Evolutionary conservation across 2,888 invertebrate genomes (phyloP).

Genomic region (Glaucopsyche alexis): DNA sequence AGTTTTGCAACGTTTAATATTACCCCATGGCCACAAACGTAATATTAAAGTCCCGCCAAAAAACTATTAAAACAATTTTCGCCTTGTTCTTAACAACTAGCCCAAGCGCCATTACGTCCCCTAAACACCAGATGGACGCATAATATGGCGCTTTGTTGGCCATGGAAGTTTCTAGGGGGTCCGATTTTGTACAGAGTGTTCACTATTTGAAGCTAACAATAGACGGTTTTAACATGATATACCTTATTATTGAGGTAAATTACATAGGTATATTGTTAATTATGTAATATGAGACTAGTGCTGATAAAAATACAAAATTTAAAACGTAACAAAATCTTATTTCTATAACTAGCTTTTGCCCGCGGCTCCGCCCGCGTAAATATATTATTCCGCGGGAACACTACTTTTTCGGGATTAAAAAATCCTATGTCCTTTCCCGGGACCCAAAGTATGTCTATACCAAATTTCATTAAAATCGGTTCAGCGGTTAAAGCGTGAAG

Average conservation of each 20-base stretch:
- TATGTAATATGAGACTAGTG: too few relatives aligned
- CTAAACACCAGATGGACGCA: slow-evolving; percentile 55
- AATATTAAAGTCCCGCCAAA: background rate
- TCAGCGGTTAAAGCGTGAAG: too few relatives aligned
- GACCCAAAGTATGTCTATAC: too few relatives aligned
- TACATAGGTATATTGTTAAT: background rate
- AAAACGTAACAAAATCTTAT: background rate
- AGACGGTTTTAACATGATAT: background rate
- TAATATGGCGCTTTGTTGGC: slow-evolving; percentile 57
- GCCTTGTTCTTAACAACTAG: slow-evolving; percentile 25
- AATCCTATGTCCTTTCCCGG: too few relatives aligned
- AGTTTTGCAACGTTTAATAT: background rate
- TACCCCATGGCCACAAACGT: background rate
- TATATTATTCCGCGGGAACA: too few relatives aligned
- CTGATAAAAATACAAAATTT: too few relatives aligned
- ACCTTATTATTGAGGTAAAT: background rate
- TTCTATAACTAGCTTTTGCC: too few relatives aligned
- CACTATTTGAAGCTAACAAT: slow-evolving; percentile 32
- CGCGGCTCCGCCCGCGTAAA: too few relatives aligned
- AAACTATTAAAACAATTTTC: slow-evolving; percentile 19
- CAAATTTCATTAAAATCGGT: too few relatives aligned
- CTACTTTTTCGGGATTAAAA: too few relatives aligned
- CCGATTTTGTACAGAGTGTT: slow-evolving; percentile 43
- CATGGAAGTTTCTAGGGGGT: slow-evolving; percentile 59
- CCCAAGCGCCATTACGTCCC: slow-evolving; percentile 36